These are phyloP conservation scores for Peromyscus maniculatus DNA, from an alignment of 2,113 vertebrate species.

Conservation along the genomic window DNA sequence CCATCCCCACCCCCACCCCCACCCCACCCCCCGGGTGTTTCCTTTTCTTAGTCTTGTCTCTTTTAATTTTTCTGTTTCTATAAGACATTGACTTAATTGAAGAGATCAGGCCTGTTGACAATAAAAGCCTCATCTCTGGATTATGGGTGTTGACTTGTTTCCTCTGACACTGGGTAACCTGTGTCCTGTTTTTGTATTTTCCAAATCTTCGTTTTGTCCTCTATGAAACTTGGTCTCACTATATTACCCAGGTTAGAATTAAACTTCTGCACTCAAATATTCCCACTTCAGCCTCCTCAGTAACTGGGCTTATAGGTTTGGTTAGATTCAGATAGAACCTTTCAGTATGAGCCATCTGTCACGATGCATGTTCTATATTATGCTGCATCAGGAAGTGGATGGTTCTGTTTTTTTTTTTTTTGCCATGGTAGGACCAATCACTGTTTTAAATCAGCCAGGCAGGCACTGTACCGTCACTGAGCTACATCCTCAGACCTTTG, in stretches of 20 bases:
- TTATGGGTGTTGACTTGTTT: not conserved
- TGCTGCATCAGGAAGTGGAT: not conserved
- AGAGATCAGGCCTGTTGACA: not conserved
- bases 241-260: not conserved
- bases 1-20: too few relatives aligned
- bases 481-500: not conserved
- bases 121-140: not conserved
- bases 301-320: not conserved
- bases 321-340: not conserved
- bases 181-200: not conserved
- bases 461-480: not conserved
- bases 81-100: not conserved
- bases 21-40: too few relatives aligned
- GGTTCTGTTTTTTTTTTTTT: not conserved
- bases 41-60: not conserved
- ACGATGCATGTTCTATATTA: not conserved
- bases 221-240: not conserved
- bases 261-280: not conserved
- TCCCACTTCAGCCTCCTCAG: not conserved
- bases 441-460: too few relatives aligned
- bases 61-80: not conserved
- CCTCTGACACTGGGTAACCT: not conserved
- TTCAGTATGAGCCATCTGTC: not conserved
- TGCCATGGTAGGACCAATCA: not conserved
- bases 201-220: not conserved